Evolutionary conservation across 2,888 invertebrate species (phyloP), one percentile per base, ranked within the genome.

Genomic region (Brenthis daphne): DNA sequence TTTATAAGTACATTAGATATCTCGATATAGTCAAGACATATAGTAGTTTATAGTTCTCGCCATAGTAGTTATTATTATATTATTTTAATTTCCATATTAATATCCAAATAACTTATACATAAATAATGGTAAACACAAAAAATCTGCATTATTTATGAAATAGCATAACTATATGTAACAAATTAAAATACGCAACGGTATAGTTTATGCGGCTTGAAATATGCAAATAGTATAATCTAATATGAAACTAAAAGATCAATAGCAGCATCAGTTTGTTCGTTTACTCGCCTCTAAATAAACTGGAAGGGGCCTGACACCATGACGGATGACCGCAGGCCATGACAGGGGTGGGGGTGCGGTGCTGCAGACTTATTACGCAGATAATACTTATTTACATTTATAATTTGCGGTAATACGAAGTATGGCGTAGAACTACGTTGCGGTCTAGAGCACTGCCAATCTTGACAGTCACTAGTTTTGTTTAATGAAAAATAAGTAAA

Each of bases 281-380:
- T 48, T 12, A 29, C 48, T 60, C 60, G 24, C 48, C n/a, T 60
- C 48, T 29, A 60, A 60, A 60, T 50, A 60, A 60, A 60, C 48
- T 50, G 50, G 60, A 60, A 29, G 54, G 50, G 50, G 60, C 48
- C 20, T 37, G 53, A 63, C 63, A 53, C 63, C 51, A 54, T 63
- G 63, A 63, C 53, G 63, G 63, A 63, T 63, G 63, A 63, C 63
- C 63, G 53, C 63, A 53, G 53, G 63, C 63, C 51, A 63, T 63
- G 63, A 63, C 53, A 63, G 53, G 53, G 53, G 61, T 37, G 8
- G 37, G 37, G 61, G 53, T 20, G n/a, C 29, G n/a, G 20, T 20
- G n/a, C 51, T 16, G 43, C 20, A 50, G 48, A 37, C 50, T 61
- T 37, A 61, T 50, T 61, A 50, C 20, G 8, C 43, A 64, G 43